Evolutionary conservation across 1,140 invertebrate species (phyloP).

Genomic region (Lordiphosa stackelbergi): DNA sequence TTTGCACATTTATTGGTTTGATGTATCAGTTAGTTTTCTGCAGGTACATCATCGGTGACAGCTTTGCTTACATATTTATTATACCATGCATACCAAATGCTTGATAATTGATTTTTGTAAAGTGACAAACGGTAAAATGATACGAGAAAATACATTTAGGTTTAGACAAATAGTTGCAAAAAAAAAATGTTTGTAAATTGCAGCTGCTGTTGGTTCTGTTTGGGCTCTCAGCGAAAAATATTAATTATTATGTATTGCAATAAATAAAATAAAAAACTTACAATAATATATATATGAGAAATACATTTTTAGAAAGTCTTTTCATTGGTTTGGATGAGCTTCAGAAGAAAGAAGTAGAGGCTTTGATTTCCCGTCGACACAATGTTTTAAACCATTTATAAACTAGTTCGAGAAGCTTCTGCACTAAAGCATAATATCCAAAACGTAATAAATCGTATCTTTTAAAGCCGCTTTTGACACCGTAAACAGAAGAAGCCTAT

Average conservation of each 20-base stretch:
- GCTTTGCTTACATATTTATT: slow-evolving; percentile 32
- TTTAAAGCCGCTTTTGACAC: no score
- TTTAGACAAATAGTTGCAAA: slow-evolving; percentile 21
- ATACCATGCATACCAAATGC: slow-evolving; percentile 38
- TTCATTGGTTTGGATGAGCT: neutral
- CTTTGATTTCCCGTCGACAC: no score
- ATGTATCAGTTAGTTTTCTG: slow-evolving; percentile 38
- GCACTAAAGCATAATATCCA: no score
- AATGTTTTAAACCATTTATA: no score
- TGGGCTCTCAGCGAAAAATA: slow-evolving; percentile 20
- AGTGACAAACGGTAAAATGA: slow-evolving; percentile 44
- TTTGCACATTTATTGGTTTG: slow-evolving; percentile 29
- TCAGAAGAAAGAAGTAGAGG: no score
- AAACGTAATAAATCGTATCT: no score
- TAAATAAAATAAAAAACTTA: slow-evolving; percentile 27
- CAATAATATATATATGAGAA: slow-evolving; percentile 13
- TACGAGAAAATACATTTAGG: slow-evolving; percentile 19
- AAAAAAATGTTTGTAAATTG: slow-evolving; percentile 51
- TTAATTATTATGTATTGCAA: slow-evolving; percentile 41
- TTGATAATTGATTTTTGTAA: slow-evolving; percentile 63
- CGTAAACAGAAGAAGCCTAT: no score
- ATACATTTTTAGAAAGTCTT: neutral
- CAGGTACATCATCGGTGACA: slow-evolving; percentile 16
- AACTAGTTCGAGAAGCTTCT: no score
- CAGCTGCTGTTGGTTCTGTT: slow-evolving; percentile 31